phyloP scores from a whole-genome alignment of 2,888 invertebrate genomes.

The Anorthoa munda region DNA sequence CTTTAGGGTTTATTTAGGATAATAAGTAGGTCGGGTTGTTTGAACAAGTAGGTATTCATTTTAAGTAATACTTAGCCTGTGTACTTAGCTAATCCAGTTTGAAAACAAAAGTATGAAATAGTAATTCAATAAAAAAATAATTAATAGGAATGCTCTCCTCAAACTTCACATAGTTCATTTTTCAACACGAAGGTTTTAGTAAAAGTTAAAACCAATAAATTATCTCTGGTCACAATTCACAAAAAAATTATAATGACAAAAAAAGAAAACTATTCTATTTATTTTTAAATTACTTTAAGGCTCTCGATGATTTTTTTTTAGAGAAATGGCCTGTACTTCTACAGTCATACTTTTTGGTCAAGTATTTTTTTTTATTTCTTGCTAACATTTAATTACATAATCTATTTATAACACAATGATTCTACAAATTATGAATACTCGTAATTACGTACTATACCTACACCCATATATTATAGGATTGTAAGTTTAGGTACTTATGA shows the following conservation, averaged over 20 bases:
- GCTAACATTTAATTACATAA: background rate
- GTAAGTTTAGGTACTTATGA: no score
- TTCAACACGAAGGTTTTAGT: background rate
- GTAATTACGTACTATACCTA: no score
- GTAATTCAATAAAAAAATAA: background rate
- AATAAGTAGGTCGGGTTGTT: background rate
- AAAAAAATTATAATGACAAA: background rate
- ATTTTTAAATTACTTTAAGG: slow-evolving; percentile 9
- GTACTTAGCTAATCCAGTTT: no score
- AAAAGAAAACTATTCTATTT: background rate
- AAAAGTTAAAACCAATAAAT: background rate
- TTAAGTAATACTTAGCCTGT: no score
- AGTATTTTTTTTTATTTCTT: background rate
- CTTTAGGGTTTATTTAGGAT: background rate
- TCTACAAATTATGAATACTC: background rate
- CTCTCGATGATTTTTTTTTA: background rate
- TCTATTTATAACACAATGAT: no score
- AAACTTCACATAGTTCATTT: background rate
- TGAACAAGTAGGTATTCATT: background rate
- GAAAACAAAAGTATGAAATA: background rate
- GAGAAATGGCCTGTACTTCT: background rate
- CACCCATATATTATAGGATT: no score
- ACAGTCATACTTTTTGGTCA: background rate
- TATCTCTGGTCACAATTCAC: background rate
- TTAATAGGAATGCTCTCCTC: no score